A percentile compares a stretch with the other conserved stretches of the same genome.
Evolutionary conservation across 2,797 vertebrate genomes (phyloP).

Genomic region (Linurgus olivaceus): DNA sequence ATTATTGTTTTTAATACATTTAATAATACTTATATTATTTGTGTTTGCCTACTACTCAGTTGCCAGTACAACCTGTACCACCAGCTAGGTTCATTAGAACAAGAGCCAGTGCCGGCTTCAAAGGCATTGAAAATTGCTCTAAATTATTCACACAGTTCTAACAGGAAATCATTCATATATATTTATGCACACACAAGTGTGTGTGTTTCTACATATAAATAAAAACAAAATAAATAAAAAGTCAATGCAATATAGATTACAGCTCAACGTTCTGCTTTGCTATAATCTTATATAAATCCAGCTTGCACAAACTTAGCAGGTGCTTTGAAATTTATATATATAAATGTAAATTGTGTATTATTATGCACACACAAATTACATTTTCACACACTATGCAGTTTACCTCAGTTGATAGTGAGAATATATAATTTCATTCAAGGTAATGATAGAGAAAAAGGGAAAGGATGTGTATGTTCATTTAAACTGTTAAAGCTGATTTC

Average conservation of each 20-base stretch:
- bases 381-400: not conserved
- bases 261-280: not conserved
- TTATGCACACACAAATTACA: constrained; percentile 22
- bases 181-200: not conserved
- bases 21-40: not conserved
- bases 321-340: constrained; percentile 29
- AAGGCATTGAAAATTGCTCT: not conserved
- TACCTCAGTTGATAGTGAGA: not conserved
- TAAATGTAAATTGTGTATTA: constrained; percentile 18
- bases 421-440: constrained; percentile 15
- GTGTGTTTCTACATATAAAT: constrained; percentile 24
- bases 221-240: constrained; percentile 22
- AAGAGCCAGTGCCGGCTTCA: not conserved
- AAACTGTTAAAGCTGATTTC: constrained; percentile 36
- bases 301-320: constrained; percentile 19
- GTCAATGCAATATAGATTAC: constrained; percentile 8
- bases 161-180: constrained; percentile 31
- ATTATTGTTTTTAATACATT: not conserved
- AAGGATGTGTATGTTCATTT: constrained; percentile 54
- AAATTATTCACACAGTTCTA: constrained; percentile 17
- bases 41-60: not conserved
- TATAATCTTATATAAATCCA: constrained; percentile 11
- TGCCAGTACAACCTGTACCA: not conserved
- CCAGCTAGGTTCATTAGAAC: not conserved
- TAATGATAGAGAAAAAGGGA: constrained; percentile 39